phyloP scores from a whole-genome alignment of 2,888 invertebrate genomes.

The Noctua pronuba region DNA sequence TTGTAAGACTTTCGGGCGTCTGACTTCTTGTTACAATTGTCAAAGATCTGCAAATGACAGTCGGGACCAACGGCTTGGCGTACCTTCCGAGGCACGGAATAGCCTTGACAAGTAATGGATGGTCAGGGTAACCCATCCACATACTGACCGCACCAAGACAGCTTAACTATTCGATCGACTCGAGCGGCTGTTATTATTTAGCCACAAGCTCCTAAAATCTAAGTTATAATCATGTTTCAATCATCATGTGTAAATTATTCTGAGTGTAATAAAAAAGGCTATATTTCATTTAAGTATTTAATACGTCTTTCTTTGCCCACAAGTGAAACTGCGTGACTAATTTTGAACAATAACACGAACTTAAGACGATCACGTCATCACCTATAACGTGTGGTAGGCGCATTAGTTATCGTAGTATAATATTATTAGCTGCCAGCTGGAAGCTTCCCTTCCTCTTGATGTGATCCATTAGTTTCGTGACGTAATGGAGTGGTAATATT shows the following conservation, averaged over 20 bases:
- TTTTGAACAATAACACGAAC: not conserved
- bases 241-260: no score
- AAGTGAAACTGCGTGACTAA: not conserved
- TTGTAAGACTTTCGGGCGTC: not conserved
- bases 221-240: not conserved
- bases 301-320: no score
- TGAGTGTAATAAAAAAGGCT: no score
- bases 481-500: constrained; percentile 19
- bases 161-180: not conserved
- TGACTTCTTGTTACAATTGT: not conserved
- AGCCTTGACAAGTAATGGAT: not conserved
- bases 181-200: not conserved
- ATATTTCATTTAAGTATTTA: no score
- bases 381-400: constrained; percentile 1
- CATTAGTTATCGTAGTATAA: constrained; percentile 48
- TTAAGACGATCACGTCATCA: constrained; percentile 5
- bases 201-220: not conserved
- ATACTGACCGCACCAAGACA: not conserved
- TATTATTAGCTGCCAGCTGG: constrained; percentile 41
- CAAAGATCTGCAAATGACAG: not conserved
- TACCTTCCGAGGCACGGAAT: not conserved
- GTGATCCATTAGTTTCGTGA: constrained; percentile 38
- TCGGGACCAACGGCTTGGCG: not conserved
- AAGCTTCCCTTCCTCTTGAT: constrained; percentile 31
- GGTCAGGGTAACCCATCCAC: not conserved